phyloP scores from a whole-genome alignment of 1,140 invertebrate genomes.

The Drosophila kepulauana region DNA sequence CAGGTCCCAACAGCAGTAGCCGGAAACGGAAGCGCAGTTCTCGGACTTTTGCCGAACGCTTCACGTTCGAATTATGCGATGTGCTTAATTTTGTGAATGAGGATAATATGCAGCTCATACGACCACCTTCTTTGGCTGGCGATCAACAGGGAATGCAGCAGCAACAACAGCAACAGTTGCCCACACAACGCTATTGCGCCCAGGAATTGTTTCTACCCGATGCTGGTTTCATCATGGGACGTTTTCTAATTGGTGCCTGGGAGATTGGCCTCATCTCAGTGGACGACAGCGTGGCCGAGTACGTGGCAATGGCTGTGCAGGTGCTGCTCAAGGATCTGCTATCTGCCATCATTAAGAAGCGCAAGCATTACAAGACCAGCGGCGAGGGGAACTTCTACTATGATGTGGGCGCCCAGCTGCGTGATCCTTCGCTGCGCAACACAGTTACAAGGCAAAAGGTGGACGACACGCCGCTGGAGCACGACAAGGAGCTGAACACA shows the following conservation, averaged over 20 bases:
- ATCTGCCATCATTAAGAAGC: conserved; percentile 88
- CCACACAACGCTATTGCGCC: conserved; percentile 86
- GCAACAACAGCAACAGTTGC: conserved; percentile 67
- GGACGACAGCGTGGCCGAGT: conserved; percentile 90
- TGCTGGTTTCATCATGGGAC: conserved; percentile 90
- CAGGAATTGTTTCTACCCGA: conserved; percentile 91
- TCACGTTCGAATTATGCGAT: conserved; percentile 88
- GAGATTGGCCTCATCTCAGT: conserved; percentile 92
- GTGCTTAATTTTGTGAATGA: conserved; percentile 86
- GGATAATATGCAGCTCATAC: conserved; percentile 76
- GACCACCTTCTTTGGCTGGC: conserved; percentile 48
- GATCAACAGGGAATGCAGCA: conserved; percentile 55
- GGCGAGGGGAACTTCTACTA: conserved; percentile 89
- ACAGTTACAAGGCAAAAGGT: conserved; percentile 82
- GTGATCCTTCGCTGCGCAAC: conserved; percentile 77
- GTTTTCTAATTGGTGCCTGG: conserved; percentile 93
- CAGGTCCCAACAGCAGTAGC: conserved; percentile 83
- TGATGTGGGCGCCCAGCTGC: conserved; percentile 88
- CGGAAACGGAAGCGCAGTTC: conserved; percentile 87
- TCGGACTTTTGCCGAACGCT: conserved; percentile 87
- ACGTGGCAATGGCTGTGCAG: conserved; percentile 91
- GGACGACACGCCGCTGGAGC: conserved; percentile 85
- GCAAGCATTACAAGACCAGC: conserved; percentile 89
- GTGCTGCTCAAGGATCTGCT: conserved; percentile 92
- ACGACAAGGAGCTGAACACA: conserved; percentile 86